A percentile compares a stretch with the other conserved stretches of the same genome.
Conservation (phyloP, 2,797 vertebrate genomes). For the Paramormyrops hopkinsi region DNA sequence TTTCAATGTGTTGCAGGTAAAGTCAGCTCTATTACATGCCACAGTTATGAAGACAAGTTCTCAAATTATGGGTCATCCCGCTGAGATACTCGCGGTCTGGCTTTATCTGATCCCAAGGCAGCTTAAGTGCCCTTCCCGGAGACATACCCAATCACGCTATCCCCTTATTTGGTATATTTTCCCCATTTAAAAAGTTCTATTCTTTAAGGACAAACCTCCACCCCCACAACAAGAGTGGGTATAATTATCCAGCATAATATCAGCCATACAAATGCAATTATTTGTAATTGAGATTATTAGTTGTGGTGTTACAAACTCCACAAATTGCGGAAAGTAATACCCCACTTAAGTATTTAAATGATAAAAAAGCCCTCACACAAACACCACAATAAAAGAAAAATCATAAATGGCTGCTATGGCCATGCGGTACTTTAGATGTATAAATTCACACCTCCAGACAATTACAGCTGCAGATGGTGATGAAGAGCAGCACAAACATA, state of each 20-base stretch:
- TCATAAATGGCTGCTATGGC: background rate
- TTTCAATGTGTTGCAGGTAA: background rate
- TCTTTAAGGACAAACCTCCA: background rate
- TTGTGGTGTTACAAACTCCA: background rate
- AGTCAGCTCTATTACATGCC: background rate
- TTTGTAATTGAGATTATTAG: background rate
- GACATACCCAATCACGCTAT: background rate
- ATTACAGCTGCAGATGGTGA: background rate
- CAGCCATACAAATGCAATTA: background rate
- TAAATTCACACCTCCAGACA: background rate
- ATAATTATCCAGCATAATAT: constrained; percentile 4
- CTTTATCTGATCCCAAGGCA: background rate
- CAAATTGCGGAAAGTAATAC: background rate
- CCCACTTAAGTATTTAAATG: background rate
- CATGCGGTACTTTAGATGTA: background rate
- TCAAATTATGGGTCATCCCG: background rate
- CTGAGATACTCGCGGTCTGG: background rate
- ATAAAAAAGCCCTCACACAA: background rate
- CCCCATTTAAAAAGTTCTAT: background rate
- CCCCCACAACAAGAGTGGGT: background rate
- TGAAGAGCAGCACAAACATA: background rate
- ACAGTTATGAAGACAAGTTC: background rate
- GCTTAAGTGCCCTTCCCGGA: background rate
- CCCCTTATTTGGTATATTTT: background rate
- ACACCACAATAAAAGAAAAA: background rate